Evolutionary conservation across 1,140 invertebrate species (phyloP), one percentile per base, ranked within the genome.

Genomic region (Dreissena polymorpha): DNA sequence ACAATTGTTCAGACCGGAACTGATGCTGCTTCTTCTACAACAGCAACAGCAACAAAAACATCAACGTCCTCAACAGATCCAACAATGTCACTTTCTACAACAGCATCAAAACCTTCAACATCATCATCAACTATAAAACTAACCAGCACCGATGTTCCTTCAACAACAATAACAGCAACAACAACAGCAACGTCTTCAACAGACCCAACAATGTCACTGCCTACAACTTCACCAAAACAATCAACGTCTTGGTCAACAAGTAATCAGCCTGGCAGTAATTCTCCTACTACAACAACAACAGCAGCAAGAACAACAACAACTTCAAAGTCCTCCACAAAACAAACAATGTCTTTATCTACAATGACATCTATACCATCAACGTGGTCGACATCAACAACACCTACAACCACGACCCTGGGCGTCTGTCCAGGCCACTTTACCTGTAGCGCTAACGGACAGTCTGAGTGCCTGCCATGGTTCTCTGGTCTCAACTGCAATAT

Each of bases 341-440:
- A 70, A 12, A 68, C 72, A 39, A 68, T 71, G n/a, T 53, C 70
- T 0, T 23, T 64, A n/a, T 18, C 70, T 14, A 51, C 80, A 39
- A 65, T 25, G 39, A 49, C 64, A n/a, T 67, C 63, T 0, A 74
- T 50, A 55, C 67, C 64, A 18, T 60, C 71, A 25, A 23, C 80
- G 12, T 65, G 57, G 55, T 67, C 64, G 49, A 83, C 57, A 27
- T 68, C 80, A 53, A 74, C 72, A 74, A 67, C 71, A 29, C 29
- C 64, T 39, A 16, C 80, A 8, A 74, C 80, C 10, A 83, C 71
- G 67, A 69, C 80, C 12, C 57, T 80, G n/a, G 18, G 67, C 29
- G n/a, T 69, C 51, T 80, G 68, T 80, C 68, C 69, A 50, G 76
- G 76, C 39, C 76, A 78, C 69, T 78, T 78, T 60, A 78, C 67